Base-by-base conservation (phyloP, 2,797 vertebrate species). In the Huso huso region DNA sequence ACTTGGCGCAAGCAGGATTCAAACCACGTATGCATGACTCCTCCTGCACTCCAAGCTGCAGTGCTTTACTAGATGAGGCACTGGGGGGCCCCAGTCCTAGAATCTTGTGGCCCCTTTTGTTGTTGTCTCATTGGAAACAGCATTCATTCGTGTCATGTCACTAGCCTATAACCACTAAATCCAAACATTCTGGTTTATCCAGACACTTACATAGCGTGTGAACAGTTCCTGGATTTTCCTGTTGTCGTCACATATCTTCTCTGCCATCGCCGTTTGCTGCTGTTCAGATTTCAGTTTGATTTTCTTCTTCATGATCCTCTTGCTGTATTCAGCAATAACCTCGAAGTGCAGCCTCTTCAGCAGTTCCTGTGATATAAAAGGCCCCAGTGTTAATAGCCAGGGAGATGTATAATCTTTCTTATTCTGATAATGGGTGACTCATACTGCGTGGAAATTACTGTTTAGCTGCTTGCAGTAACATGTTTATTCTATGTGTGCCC, bases 281-380 rank as follows among this genome's bases (percentile, higher is more conserved):
- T 79, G 75, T 0, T 72, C 69, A 0, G 83, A 68, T 81, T 82
- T 94, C 68, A 95, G 75, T 15, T 83, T 88, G 63, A 93, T 66
- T 6, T 88, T 76, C 58, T 70, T 88, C 82, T 87, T 94, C 76
- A 95, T 72, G 75, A 92, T 85, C 72, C 81, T 88, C 66, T 71
- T 71, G 0, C 94, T 83, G 65, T 95, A 94, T 53, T 88, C 84
- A 55, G 81, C 83, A 63, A 91, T 86, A 75, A 95, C 72, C 15
- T 81, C 79, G 65, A 84, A 2, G 0, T 95, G 91, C 18, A 96
- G 77, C 4, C 71, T 79, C 51, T 72, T 76, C 48, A 93, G 0
- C 0, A 95, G 74, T 13, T 84, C 87, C 96, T 99, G 74, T 65
- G 64, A 66, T 6, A 51, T 53, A 59, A 23, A 10, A 49, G 49